phyloP scores from a whole-genome alignment of 2,888 invertebrate species.

The Plebejus anna region DNA sequence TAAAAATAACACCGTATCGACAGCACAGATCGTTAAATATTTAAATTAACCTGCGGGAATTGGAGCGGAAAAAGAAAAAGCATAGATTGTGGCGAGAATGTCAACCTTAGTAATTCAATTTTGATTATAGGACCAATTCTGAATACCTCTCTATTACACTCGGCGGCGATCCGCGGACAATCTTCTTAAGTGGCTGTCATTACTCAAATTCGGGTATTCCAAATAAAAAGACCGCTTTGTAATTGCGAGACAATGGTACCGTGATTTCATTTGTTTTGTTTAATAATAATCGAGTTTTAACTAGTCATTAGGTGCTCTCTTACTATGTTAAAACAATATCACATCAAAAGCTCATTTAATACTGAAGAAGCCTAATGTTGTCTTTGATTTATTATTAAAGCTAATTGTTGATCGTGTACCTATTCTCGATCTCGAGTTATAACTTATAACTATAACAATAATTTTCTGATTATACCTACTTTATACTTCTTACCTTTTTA shows the following conservation, averaged over 20 bases:
- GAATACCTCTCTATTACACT: slow-evolving; percentile 74
- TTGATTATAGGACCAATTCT: slow-evolving; percentile 78
- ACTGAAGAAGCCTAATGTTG: not conserved
- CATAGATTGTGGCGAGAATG: slow-evolving; percentile 67
- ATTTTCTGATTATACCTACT: too few species aligned
- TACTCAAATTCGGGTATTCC: slow-evolving; percentile 66
- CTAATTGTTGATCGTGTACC: not conserved
- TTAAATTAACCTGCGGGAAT: slow-evolving; percentile 66
- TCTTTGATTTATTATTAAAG: not conserved
- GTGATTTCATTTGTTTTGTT: slow-evolving; percentile 62
- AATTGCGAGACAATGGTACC: slow-evolving; percentile 52
- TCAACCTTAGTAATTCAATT: slow-evolving; percentile 78
- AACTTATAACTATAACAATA: too few species aligned
- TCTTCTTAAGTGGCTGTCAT: slow-evolving; percentile 75
- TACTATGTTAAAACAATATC: not conserved
- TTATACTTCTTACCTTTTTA: too few species aligned
- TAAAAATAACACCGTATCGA: slow-evolving; percentile 41
- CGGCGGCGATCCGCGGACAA: slow-evolving; percentile 73
- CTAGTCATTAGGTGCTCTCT: not conserved
- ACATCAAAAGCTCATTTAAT: not conserved
- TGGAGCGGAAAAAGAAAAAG: slow-evolving; percentile 77
- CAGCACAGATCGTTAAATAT: slow-evolving; percentile 59
- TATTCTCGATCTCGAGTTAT: too few species aligned
- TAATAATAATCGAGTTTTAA: slow-evolving; percentile 22
- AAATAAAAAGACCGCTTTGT: slow-evolving; percentile 67